Evolutionary conservation across 2,113 vertebrate species (phyloP), one percentile per base, ranked within the genome.

Genomic region (Telmatochromis sp.): DNA sequence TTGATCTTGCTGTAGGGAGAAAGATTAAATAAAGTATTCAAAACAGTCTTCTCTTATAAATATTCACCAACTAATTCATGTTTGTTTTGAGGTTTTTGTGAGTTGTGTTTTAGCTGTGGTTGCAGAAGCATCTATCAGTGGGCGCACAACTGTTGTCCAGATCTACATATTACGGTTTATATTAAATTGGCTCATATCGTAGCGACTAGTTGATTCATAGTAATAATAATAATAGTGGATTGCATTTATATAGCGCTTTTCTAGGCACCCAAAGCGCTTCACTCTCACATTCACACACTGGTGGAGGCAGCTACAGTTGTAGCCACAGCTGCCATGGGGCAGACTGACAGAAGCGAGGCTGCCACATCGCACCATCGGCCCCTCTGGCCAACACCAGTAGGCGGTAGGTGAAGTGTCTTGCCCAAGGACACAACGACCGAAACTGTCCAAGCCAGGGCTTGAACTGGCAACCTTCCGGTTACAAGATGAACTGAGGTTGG

Each of bases 371-470:
- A 0, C 11, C 53, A 54, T 55, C 11, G 11, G 21, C 53, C 54
- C 53, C 11, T 55, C 53, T 26, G 11, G 1, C 21, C 54, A 26
- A 5, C 54, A 55, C 19, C 17, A 51, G 19, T 9, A n/a, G 50
- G 19, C 7, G 0, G 2, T 7, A 55, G 54, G 4, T 57, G 4
- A 14, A 55, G 6, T 13, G 21, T 55, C 53, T 23, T 55, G 21
- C 21, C 21, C 12, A 55, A 26, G 12, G 54, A 57, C 54, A 57
- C 54, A 15, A 57, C 7, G 0, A 28, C 54, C 3, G 2, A 58
- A 0, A 58, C 3, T 15, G 23, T 58, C 13, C 4, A 0, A 58
- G 55, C 23, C 7, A 0, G 26, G 26, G 26, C 26, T 60, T 2
- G 1, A 60, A 60, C 14, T 1, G 3, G 26, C 26, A 60, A 60